phyloP scores from a whole-genome alignment of 2,797 vertebrate species.

The Gymnothorax reevesii region DNA sequence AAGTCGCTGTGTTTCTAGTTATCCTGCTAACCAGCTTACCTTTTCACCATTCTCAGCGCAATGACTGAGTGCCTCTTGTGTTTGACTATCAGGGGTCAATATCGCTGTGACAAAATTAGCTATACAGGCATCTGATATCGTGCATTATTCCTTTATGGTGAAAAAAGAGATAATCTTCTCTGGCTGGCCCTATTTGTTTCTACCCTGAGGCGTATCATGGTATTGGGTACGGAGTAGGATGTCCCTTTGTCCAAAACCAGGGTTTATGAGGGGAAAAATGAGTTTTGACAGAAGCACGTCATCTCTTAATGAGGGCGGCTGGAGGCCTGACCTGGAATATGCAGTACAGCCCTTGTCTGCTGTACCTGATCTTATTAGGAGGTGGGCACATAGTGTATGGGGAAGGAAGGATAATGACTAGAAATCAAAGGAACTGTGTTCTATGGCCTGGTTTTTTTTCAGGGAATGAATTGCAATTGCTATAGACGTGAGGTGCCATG shows the following conservation, averaged over 20 bases:
- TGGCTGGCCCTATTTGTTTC: not conserved
- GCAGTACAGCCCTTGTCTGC: not conserved
- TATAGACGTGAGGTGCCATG: not conserved
- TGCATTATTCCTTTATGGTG: constrained; percentile 45
- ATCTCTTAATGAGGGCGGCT: constrained; percentile 31
- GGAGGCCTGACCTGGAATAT: not conserved
- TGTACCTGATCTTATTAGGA: not conserved
- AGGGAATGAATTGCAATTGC: not conserved
- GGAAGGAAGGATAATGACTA: not conserved
- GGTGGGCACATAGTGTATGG: not conserved
- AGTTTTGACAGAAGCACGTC: constrained; percentile 29
- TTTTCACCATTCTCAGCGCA: constrained; percentile 28
- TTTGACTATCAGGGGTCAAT: constrained; percentile 50
- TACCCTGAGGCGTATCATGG: constrained; percentile 10
- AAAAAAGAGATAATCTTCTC: not conserved
- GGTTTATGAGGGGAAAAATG: constrained; percentile 30
- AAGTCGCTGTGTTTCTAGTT: constrained; percentile 36
- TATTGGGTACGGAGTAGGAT: constrained; percentile 22
- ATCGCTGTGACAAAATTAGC: constrained; percentile 24
- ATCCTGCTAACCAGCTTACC: constrained; percentile 36
- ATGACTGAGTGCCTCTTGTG: constrained; percentile 50
- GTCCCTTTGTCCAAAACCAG: constrained; percentile 5
- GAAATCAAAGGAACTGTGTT: not conserved
- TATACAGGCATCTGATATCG: constrained; percentile 47
- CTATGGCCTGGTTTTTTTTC: constrained; percentile 4